Evolutionary conservation across 23 tunicate species (phyloP), one percentile per base, ranked within the genome.

Genomic region (Trididemnum nubilum): DNA sequence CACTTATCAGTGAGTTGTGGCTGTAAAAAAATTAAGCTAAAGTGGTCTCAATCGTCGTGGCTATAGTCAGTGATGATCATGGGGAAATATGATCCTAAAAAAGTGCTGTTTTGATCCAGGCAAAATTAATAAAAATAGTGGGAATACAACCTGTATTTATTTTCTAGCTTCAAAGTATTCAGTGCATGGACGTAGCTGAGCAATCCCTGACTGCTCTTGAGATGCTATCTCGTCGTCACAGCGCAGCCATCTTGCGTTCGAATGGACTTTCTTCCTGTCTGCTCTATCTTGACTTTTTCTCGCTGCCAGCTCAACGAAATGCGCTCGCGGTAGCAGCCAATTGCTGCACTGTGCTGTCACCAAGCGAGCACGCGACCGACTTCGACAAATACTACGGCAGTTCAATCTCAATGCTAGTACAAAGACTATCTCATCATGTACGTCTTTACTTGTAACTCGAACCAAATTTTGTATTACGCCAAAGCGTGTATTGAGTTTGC

Each of bases 161-260:
- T 39, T 73, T 87, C 0, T 87, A 93, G 98, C 54, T 93, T 49
- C 93, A 87, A 75, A 84, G 87, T 49, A 87, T 87, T 22, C 94
- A 93, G 33, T 93, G 94, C 32, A 93, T 93, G 87, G 99, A 89
- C 79, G 99, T 96, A 1, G 99, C 99, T 24, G 99, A 96, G 49
- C 99, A 96, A 44, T 83, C 97, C 33, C 77, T 96, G 65, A 91
- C 94, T 2, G 96, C 97, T 51, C 76, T 96, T 27, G 97, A 96
- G 31, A 88, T 84, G 85, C 72, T 96, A 1, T 91, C 97, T 34
- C 87, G 86, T 1, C 85, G 86, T 22, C 99, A 96, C 81, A 89
- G 90, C 31, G 79, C 97, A 18, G 77, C 92, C 1, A 91, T 96
- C 40, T 80, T 96, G 22, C 37, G 85, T 26, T 92, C 90, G 0